Percentiles rank a stretch among this genome's conserved stretches.
Evolutionary conservation across 2,888 invertebrate species (phyloP).

Genomic region (Ophraella communa): DNA sequence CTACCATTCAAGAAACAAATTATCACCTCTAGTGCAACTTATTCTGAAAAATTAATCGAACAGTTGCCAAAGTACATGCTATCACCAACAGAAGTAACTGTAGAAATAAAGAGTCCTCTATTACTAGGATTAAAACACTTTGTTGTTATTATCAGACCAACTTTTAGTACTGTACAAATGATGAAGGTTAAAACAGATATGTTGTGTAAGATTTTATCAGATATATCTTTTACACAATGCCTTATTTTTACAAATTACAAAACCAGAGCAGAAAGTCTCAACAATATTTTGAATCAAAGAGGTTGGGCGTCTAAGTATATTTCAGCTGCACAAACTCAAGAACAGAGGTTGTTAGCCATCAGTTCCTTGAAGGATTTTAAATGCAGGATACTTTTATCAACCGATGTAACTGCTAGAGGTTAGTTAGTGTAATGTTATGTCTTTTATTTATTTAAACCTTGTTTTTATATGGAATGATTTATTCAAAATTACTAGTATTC

Average conservation of each 20-base stretch:
- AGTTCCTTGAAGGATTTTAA: constrained; percentile 79
- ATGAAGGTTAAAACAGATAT: constrained; percentile 71
- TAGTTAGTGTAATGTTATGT: background rate
- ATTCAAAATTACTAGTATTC: no score
- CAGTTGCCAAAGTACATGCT: constrained; percentile 79
- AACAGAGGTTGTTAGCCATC: constrained; percentile 76
- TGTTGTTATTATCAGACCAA: constrained; percentile 67
- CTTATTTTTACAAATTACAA: constrained; percentile 91
- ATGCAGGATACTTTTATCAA: constrained; percentile 86
- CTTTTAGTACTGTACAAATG: constrained; percentile 70
- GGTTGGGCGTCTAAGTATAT: constrained; percentile 84
- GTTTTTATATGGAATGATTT: no score
- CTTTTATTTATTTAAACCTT: no score
- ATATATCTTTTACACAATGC: constrained; percentile 85
- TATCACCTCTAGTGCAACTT: constrained; percentile 93
- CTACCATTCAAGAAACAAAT: constrained; percentile 85
- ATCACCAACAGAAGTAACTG: constrained; percentile 76
- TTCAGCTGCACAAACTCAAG: constrained; percentile 81
- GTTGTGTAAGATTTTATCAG: constrained; percentile 71
- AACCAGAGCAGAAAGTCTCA: constrained; percentile 80
- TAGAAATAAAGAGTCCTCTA: constrained; percentile 72
- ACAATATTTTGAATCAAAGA: constrained; percentile 71
- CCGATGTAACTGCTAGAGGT: constrained; percentile 91
- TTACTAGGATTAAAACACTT: constrained; percentile 85
- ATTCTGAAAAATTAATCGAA: constrained; percentile 74